Conservation (phyloP, 1,140 invertebrate species). For the Halictus rubicundus region DNA sequence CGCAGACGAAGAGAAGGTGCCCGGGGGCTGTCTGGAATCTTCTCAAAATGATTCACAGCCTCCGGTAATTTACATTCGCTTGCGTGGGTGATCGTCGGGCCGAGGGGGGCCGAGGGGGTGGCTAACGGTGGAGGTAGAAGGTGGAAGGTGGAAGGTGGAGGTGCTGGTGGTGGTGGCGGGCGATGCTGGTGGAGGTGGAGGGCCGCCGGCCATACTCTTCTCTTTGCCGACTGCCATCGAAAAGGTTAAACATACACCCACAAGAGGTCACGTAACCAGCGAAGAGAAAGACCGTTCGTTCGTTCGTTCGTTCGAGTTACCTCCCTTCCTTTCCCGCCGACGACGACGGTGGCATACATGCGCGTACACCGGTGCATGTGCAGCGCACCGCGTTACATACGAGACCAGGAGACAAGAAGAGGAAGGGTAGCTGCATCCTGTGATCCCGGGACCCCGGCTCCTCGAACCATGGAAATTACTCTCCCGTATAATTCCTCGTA, state of each 20-base stretch:
- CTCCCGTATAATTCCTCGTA: not conserved
- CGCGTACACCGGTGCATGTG: constrained; percentile 13
- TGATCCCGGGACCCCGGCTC: not conserved
- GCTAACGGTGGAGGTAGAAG: constrained; percentile 3
- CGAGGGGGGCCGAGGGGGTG: not conserved
- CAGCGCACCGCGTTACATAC: constrained; percentile 16
- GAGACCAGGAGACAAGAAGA: constrained; percentile 34
- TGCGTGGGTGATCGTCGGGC: constrained; percentile 78
- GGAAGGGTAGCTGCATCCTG: constrained; percentile 2
- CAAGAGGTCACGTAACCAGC: constrained; percentile 71
- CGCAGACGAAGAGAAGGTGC: constrained; percentile 59
- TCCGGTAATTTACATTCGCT: constrained; percentile 75
- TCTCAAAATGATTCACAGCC: constrained; percentile 80
- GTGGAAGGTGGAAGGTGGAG: not conserved
- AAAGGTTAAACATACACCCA: constrained; percentile 80
- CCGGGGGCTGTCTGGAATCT: constrained; percentile 67
- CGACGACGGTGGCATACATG: constrained; percentile 24
- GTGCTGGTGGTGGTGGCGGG: constrained; percentile 68
- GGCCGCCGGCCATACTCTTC: constrained; percentile 59
- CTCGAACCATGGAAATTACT: not conserved
- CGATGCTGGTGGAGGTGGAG: constrained; percentile 63
- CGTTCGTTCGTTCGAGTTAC: constrained; percentile 46
- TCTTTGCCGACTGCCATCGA: constrained; percentile 71
- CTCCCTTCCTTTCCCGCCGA: constrained; percentile 37
- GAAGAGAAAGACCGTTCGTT: constrained; percentile 58